A percentile compares a stretch with the other conserved stretches of the same genome.
These are phyloP conservation scores for Probaryconus sp. DNA, from an alignment of 1,140 invertebrate species.

Conservation along the genomic window DNA sequence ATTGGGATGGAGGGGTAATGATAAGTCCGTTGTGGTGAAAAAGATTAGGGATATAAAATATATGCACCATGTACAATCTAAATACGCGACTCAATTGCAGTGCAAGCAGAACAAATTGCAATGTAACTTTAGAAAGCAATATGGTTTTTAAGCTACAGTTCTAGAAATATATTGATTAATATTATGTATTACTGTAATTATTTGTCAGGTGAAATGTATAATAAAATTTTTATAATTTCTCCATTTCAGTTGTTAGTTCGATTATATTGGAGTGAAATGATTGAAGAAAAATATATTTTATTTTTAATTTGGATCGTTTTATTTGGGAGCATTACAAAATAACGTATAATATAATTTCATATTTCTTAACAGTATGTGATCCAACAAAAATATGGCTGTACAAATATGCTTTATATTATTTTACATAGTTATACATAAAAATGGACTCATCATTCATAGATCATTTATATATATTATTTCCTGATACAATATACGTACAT, in stretches of 20 bases:
- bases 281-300: too few relatives aligned
- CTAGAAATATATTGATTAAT: constrained; percentile 2
- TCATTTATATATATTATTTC: constrained; percentile 7
- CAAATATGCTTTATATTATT: constrained; percentile 47
- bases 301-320: constrained; percentile 64
- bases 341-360: constrained; percentile 62
- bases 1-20: constrained; percentile 89
- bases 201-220: too few relatives aligned
- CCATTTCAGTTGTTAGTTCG: too few relatives aligned
- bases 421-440: constrained; percentile 33
- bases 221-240: too few relatives aligned
- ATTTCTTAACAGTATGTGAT: constrained; percentile 65
- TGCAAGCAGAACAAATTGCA: constrained; percentile 92
- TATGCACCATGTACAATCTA: constrained; percentile 89
- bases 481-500: constrained; percentile 3
- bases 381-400: constrained; percentile 70
- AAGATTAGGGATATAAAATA: constrained; percentile 91
- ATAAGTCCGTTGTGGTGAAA: constrained; percentile 83
- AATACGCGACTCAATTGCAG: constrained; percentile 86
- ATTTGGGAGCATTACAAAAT: constrained; percentile 71
- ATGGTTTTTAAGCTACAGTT: constrained; percentile 63
- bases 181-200: background rate
- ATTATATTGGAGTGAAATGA: too few relatives aligned
- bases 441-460: constrained; percentile 19
- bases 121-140: constrained; percentile 88